Conservation (phyloP, 2,113 vertebrate genomes). For the Cyprinodon variegatus region DNA sequence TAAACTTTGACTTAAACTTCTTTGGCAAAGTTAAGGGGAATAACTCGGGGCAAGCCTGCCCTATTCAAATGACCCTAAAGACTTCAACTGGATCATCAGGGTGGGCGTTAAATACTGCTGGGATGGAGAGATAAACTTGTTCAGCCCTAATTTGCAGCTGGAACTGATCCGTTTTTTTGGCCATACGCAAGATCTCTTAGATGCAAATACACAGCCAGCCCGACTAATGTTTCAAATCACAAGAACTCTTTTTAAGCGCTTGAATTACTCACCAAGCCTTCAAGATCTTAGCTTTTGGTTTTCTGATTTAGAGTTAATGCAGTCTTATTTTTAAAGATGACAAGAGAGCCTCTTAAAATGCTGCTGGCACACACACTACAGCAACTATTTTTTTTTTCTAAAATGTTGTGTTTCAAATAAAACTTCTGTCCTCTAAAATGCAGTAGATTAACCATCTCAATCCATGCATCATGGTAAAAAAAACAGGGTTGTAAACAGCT, state of each 20-base stretch:
- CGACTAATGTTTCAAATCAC: constrained; percentile 50
- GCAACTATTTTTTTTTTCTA: constrained; percentile 48
- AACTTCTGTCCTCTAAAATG: constrained; percentile 49
- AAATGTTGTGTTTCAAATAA: constrained; percentile 60
- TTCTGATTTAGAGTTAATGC: constrained; percentile 58
- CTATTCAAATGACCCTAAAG: constrained; percentile 49
- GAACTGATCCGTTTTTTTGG: constrained; percentile 39
- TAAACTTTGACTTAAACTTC: neutral
- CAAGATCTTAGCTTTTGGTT: constrained; percentile 57
- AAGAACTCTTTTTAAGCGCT: constrained; percentile 67
- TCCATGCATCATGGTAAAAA: constrained; percentile 56
- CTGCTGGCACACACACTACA: constrained; percentile 48
- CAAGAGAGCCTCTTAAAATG: constrained; percentile 61
- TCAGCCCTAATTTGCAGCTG: constrained; percentile 56
- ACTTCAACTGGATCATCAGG: constrained; percentile 53
- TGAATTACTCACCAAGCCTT: constrained; percentile 58
- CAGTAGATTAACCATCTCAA: constrained; percentile 53
- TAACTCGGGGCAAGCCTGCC: constrained; percentile 24
- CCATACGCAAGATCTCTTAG: constrained; percentile 36
- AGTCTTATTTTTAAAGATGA: constrained; percentile 51
- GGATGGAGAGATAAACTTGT: constrained; percentile 50
- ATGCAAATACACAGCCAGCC: constrained; percentile 52
- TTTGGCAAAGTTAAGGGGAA: neutral
- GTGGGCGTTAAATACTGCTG: constrained; percentile 44
- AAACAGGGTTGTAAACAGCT: constrained; percentile 66